Evolutionary conservation across 2,888 invertebrate genomes (phyloP), one percentile per base, ranked within the genome.

Genomic region (Cyrtodaria siliqua): DNA sequence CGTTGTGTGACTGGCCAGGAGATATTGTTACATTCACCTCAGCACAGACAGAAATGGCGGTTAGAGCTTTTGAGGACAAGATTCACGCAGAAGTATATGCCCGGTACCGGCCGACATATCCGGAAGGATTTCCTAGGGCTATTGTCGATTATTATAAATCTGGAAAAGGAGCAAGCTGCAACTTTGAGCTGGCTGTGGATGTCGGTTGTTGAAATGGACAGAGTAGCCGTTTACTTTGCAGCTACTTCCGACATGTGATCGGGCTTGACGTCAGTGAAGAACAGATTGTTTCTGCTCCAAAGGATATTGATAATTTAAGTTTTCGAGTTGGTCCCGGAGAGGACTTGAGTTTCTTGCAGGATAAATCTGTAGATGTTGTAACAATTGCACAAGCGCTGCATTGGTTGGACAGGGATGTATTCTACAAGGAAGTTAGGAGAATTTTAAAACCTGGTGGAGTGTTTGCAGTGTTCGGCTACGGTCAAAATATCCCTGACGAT

Each of bases 361-460:
- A 72, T 14, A 49, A 50, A 27, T 77, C 73, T 24, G 87, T 83
- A 1, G 92, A 93, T n/a, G n/a, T n/a, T n/a, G n/a, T n/a, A n/a
- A n/a, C n/a, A n/a, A n/a, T n/a, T n/a, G n/a, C n/a, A n/a, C n/a
- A n/a, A n/a, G n/a, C n/a, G n/a, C n/a, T n/a, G n/a, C n/a, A n/a
- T n/a, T n/a, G n/a, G n/a, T n/a, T 52, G 76, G 90, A 94, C 68
- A 57, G 91, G 40, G 89, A 90, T 2, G 88, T 85, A 69, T 94
- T 94, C 73, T 94, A 92, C 79, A 57, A 82, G 2, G 94, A 94
- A 86, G 93, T 89, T 0, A 87, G 89, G 60, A 86, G 94, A 40
- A 88, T 94, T n/a, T 84, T 94, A 18, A 88, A 87, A 24, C 92
- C 85, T 20, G 90, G 92, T 55, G 94, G 94, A 1, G 91, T 93